These are phyloP conservation scores for Caerostris extrusa DNA, from an alignment of 1,140 invertebrate genomes.

Conservation along the genomic window DNA sequence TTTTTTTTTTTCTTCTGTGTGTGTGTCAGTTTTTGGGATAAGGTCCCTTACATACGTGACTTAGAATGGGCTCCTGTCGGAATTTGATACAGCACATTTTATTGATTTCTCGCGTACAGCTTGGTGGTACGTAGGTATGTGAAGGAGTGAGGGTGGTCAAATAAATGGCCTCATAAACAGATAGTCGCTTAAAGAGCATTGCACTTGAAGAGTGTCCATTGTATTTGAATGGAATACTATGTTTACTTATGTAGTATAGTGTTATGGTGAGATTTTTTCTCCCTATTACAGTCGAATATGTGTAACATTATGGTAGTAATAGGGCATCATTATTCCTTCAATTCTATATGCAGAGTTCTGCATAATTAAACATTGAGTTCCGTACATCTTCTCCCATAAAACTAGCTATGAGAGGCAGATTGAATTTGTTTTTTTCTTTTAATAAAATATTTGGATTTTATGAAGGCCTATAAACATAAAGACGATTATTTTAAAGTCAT, in stretches of 20 bases:
- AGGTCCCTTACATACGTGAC: conserved; percentile 39
- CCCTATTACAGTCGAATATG: too few species aligned
- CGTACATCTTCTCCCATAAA: too few species aligned
- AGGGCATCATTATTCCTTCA: too few species aligned
- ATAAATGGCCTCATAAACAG: not conserved
- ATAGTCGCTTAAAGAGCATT: not conserved
- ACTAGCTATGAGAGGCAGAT: too few species aligned
- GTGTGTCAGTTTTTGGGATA: conserved; percentile 30
- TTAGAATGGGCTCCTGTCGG: conserved; percentile 46
- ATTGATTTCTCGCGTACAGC: not conserved
- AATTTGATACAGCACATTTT: conserved; percentile 54
- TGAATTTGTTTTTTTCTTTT: too few species aligned
- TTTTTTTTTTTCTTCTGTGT: conserved; percentile 38
- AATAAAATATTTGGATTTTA: too few species aligned
- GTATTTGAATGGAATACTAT: not conserved
- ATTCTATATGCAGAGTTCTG: too few species aligned
- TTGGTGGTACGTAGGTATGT: not conserved
- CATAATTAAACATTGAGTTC: too few species aligned
- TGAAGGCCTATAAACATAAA: too few species aligned
- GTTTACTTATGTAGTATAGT: not conserved
- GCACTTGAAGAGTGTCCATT: not conserved
- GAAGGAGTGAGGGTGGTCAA: not conserved
- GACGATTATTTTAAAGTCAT: too few species aligned
- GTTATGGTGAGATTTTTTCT: not conserved
- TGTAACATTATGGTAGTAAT: too few species aligned